Evolutionary conservation across 2,797 vertebrate species (phyloP).

Genomic region (Hozukius guyotensis): DNA sequence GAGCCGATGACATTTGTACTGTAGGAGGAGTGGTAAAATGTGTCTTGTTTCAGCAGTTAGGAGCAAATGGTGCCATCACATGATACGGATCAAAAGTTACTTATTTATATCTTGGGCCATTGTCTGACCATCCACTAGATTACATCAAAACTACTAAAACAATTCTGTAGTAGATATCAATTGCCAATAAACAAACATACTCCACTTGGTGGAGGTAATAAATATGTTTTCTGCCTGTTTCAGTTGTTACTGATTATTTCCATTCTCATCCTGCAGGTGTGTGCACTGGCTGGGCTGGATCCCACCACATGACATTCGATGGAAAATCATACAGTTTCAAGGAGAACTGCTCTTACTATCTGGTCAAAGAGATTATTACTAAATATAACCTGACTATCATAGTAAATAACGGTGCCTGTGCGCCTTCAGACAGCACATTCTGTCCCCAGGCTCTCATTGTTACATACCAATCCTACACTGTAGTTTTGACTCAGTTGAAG

Average conservation of each 20-base stretch:
- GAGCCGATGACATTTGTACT: not conserved
- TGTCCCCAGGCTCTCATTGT: conserved; percentile 80
- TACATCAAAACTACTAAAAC: not conserved
- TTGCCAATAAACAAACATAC: not conserved
- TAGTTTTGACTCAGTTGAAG: conserved; percentile 75
- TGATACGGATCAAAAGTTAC: not conserved
- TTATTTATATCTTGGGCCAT: not conserved
- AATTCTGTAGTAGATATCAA: not conserved
- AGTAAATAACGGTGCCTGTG: conserved; percentile 85
- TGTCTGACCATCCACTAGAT: not conserved
- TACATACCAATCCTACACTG: conserved; percentile 76
- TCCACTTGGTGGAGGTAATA: not conserved
- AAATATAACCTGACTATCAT: conserved; percentile 78
- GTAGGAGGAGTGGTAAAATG: not conserved
- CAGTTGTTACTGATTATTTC: not conserved
- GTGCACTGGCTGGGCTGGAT: conserved; percentile 86
- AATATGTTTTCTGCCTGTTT: not conserved
- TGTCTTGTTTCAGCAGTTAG: not conserved
- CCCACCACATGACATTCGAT: conserved; percentile 89
- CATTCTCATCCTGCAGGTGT: conserved; percentile 78
- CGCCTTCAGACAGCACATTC: conserved; percentile 32
- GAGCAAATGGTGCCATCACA: not conserved
- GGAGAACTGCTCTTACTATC: conserved; percentile 87
- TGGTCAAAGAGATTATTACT: conserved; percentile 86
- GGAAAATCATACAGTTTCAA: conserved; percentile 85